These are phyloP conservation scores for Orius insidiosus DNA, from an alignment of 1,140 invertebrate species.

Conservation along the genomic window DNA sequence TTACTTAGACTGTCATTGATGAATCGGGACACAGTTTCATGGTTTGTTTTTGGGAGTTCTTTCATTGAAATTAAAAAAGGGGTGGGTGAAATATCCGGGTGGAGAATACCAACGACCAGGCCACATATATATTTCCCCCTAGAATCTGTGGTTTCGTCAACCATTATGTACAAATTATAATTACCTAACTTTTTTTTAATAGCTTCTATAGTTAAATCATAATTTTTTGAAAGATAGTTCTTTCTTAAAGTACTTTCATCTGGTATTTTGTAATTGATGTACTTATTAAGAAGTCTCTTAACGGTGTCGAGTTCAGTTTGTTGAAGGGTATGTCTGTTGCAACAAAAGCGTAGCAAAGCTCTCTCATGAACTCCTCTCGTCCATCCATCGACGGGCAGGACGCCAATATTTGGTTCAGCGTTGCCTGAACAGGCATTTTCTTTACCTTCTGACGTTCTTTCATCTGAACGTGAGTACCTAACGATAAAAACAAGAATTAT, in stretches of 20 bases:
- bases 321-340: background rate
- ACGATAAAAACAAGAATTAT: too few species aligned
- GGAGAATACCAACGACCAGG: too few species aligned
- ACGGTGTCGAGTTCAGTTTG: background rate
- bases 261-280: background rate
- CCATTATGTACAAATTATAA: background rate
- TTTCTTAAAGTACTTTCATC: background rate
- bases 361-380: background rate
- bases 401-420: too few species aligned
- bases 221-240: background rate
- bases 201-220: too few species aligned
- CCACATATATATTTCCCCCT: background rate
- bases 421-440: too few species aligned
- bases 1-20: background rate
- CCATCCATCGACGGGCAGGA: too few species aligned
- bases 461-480: too few species aligned
- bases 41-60: slow-evolving; percentile 1
- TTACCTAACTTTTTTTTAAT: background rate
- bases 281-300: background rate
- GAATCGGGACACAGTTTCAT: background rate
- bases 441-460: too few species aligned
- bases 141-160: background rate
- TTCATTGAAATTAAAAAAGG: too few species aligned
- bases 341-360: background rate
- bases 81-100: too few species aligned